phyloP scores from a whole-genome alignment of 2,797 vertebrate genomes.

The Anolis apletophallus region DNA sequence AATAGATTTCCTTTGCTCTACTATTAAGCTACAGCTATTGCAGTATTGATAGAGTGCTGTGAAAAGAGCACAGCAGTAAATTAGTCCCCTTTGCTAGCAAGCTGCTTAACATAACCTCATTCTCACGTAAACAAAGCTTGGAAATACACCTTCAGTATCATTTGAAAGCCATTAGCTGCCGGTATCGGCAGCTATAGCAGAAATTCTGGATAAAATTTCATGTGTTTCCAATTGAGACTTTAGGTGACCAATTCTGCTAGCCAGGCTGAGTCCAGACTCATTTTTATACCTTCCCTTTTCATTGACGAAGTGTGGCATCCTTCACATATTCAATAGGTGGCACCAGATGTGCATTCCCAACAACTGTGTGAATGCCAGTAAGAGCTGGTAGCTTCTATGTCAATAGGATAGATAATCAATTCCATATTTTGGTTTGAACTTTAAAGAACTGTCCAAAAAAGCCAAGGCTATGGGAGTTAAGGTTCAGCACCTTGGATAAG shows the following conservation, averaged over 20 bases:
- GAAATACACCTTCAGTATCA: slow-evolving; percentile 10
- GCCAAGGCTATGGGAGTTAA: no score
- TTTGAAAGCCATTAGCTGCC: slow-evolving; percentile 36
- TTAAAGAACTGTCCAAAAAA: no score
- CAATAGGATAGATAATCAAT: no score
- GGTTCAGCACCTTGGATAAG: no score
- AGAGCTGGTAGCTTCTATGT: no score
- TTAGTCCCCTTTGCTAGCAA: slow-evolving; percentile 41
- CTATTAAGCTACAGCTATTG: slow-evolving; percentile 17
- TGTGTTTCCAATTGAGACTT: neutral
- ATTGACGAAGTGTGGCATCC: neutral
- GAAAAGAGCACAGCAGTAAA: slow-evolving; percentile 50
- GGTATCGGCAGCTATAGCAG: slow-evolving; percentile 16
- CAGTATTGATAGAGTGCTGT: neutral
- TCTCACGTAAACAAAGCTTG: slow-evolving; percentile 47
- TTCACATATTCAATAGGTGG: no score
- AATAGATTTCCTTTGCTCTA: slow-evolving; percentile 48
- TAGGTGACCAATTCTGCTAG: neutral
- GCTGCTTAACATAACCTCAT: slow-evolving; percentile 37
- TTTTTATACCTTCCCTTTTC: neutral
- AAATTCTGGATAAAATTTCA: slow-evolving; percentile 41
- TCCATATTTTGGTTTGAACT: no score
- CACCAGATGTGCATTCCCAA: neutral
- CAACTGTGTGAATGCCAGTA: neutral
- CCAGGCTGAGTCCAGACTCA: neutral